A percentile compares a stretch with the other conserved stretches of the same genome.
These are phyloP conservation scores for Homarus gammarus DNA, from an alignment of 2,888 invertebrate genomes.

Conservation along the genomic window DNA sequence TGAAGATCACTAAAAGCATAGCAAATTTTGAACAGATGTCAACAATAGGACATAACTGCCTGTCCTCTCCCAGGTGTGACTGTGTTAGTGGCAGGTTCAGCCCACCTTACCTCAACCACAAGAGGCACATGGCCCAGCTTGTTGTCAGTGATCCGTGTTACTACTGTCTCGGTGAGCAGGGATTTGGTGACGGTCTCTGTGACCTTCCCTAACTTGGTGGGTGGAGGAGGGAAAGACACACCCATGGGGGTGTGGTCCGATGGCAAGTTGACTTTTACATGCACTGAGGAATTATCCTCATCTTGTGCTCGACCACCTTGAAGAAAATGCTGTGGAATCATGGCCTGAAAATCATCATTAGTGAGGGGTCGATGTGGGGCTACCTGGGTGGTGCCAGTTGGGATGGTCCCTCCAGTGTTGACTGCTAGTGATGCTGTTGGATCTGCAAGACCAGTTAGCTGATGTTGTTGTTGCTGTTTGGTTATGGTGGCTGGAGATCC, in stretches of 20 bases:
- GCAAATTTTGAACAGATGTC: background rate
- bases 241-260: slow-evolving; percentile 67
- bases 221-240: slow-evolving; percentile 83
- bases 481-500: slow-evolving; percentile 66
- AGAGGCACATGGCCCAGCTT: slow-evolving; percentile 88
- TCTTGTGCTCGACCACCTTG: slow-evolving; percentile 77
- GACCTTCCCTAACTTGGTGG: slow-evolving; percentile 90
- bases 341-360: slow-evolving; percentile 96
- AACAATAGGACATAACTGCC: background rate
- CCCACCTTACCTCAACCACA: slow-evolving; percentile 89
- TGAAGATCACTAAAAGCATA: slow-evolving; percentile 25
- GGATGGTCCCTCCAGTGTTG: slow-evolving; percentile 90
- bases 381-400: slow-evolving; percentile 78
- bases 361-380: slow-evolving; percentile 86
- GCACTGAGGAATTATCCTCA: slow-evolving; percentile 81
- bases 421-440: slow-evolving; percentile 81
- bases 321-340: slow-evolving; percentile 95
- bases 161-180: slow-evolving; percentile 96
- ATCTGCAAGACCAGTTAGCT: slow-evolving; percentile 23
- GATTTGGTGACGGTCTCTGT: slow-evolving; percentile 97
- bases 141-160: slow-evolving; percentile 96
- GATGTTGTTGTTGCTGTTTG: slow-evolving; percentile 46
- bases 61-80: slow-evolving; percentile 64
- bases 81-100: slow-evolving; percentile 43
- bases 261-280: slow-evolving; percentile 88